Percentiles rank a stretch among this genome's conserved stretches.
phyloP scores from a whole-genome alignment of 2,888 invertebrate species.

The Keiferia lycopersicella region DNA sequence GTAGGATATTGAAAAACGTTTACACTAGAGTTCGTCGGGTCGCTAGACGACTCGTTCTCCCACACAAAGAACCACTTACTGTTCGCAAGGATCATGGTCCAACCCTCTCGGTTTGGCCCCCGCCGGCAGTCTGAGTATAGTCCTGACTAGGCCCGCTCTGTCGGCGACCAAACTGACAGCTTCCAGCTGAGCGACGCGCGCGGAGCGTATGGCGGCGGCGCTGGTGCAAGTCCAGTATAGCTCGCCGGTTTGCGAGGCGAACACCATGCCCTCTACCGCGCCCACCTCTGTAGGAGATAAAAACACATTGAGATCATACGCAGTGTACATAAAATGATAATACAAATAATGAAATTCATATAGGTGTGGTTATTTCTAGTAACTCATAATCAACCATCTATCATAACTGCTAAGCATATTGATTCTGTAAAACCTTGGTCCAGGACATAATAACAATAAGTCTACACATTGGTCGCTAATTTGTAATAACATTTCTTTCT shows the following conservation, averaged over 20 bases:
- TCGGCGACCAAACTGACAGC: constrained; percentile 28
- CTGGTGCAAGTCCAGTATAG: constrained; percentile 94
- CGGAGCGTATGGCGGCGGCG: constrained; percentile 78
- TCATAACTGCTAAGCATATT: too few species aligned
- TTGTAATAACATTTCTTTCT: too few species aligned
- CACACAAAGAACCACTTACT: too few species aligned
- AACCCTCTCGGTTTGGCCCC: constrained; percentile 93
- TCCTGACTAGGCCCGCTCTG: constrained; percentile 54
- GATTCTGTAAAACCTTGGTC: too few species aligned
- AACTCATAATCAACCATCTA: too few species aligned
- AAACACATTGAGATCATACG: background rate
- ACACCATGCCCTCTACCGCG: constrained; percentile 93
- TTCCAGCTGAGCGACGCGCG: constrained; percentile 36
- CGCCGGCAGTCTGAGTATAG: constrained; percentile 83
- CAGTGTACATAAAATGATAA: background rate
- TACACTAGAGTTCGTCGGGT: too few species aligned
- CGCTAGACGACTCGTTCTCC: too few species aligned
- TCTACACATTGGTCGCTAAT: too few species aligned
- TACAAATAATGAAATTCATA: too few species aligned
- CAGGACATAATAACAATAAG: too few species aligned
- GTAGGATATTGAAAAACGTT: too few species aligned
- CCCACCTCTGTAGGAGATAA: constrained; percentile 83
- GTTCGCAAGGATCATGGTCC: constrained; percentile 90
- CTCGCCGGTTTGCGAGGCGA: constrained; percentile 84
- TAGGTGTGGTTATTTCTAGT: too few species aligned